Percentiles rank a stretch among this genome's conserved stretches.
Conservation (phyloP, 2,797 vertebrate species). For the Megaceryle alcyon region DNA sequence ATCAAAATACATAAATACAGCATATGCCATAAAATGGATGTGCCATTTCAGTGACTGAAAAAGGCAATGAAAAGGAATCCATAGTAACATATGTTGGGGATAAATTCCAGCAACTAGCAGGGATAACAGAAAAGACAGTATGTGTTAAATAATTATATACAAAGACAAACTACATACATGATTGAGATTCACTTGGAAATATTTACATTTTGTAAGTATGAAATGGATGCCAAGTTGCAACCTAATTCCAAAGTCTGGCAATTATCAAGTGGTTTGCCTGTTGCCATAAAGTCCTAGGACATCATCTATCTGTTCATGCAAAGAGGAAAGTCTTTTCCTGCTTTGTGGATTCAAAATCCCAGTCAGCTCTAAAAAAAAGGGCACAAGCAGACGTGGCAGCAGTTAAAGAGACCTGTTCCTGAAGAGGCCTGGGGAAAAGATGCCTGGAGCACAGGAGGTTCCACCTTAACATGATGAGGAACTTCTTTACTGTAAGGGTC, state of each 20-base stretch:
- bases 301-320: neutral
- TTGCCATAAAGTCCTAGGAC: neutral
- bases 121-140: constrained; percentile 26
- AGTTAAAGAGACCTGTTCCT: neutral
- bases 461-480: too few relatives aligned
- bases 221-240: constrained; percentile 26
- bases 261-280: neutral
- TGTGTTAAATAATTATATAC: neutral
- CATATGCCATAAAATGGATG: neutral
- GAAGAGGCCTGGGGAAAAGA: neutral
- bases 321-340: neutral
- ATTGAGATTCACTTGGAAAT: neutral
- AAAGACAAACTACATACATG: neutral
- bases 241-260: neutral
- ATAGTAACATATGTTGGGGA: constrained; percentile 18
- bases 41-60: constrained; percentile 26
- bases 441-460: too few relatives aligned
- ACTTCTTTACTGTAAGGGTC: too few relatives aligned
- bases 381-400: neutral
- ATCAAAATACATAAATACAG: neutral
- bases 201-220: neutral
- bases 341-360: neutral
- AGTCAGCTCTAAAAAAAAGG: neutral
- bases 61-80: constrained; percentile 33
- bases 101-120: neutral